phyloP scores from a whole-genome alignment of 2,888 invertebrate species.

The Trisateles emortualis region DNA sequence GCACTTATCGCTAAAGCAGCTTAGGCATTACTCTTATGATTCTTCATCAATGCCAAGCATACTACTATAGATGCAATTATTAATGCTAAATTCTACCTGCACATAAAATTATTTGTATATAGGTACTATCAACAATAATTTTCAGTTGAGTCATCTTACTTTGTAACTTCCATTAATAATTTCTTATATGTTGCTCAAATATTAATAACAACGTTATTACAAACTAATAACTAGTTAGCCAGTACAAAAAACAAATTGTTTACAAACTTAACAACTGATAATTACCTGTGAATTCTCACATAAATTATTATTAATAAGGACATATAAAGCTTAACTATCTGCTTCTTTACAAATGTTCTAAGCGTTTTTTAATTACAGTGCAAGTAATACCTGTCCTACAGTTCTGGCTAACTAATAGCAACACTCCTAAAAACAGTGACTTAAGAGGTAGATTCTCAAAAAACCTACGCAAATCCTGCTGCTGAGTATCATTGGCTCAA shows the following conservation, averaged over 20 bases:
- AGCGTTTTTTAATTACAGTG: constrained; percentile 14
- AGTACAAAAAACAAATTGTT: constrained; percentile 7
- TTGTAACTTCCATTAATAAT: constrained; percentile 9
- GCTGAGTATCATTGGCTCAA: too few relatives aligned
- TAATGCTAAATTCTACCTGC: neutral
- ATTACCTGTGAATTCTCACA: constrained; percentile 3
- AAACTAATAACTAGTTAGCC: constrained; percentile 12
- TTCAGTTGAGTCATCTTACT: neutral
- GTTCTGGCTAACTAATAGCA: constrained; percentile 23
- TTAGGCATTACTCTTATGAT: constrained; percentile 21
- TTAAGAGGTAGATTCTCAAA: neutral
- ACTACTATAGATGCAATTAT: neutral
- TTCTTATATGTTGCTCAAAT: constrained; percentile 31
- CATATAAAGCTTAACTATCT: constrained; percentile 1
- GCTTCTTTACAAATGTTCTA: neutral
- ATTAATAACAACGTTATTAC: constrained; percentile 33
- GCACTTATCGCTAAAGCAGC: constrained; percentile 55
- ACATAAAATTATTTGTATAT: neutral
- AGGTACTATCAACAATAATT: neutral
- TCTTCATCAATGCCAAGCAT: neutral
- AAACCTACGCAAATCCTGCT: too few relatives aligned
- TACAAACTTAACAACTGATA: constrained; percentile 4
- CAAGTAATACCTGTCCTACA: constrained; percentile 7
- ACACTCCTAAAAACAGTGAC: constrained; percentile 37
- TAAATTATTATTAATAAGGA: neutral